These are phyloP conservation scores for Prietella phreatophila DNA, from an alignment of 2,113 vertebrate species.

Conservation along the genomic window DNA sequence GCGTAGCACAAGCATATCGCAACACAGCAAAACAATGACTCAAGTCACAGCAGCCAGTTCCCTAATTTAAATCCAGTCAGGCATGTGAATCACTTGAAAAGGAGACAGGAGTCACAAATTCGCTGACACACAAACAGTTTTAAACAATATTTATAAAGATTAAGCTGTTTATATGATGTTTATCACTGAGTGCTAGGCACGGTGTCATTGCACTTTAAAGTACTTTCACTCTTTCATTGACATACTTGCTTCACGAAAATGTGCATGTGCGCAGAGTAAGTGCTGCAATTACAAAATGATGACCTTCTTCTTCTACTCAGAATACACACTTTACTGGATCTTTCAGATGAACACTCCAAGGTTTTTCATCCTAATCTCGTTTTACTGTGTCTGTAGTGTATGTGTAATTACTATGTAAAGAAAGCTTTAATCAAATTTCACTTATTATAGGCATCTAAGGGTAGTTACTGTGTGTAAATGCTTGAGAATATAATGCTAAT, in stretches of 20 bases:
- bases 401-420: not conserved
- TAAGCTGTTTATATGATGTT: slow-evolving; percentile 1
- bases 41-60: not conserved
- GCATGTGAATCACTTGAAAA: slow-evolving; percentile 2
- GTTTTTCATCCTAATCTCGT: not conserved
- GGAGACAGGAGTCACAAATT: not conserved
- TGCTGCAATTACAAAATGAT: slow-evolving; percentile 28
- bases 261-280: slow-evolving; percentile 7
- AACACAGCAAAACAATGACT: not conserved
- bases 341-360: slow-evolving; percentile 1
- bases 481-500: not conserved
- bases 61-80: slow-evolving; percentile 35
- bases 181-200: not conserved
- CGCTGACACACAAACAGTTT: not conserved
- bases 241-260: not conserved
- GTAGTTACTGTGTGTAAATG: not conserved
- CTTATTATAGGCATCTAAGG: not conserved
- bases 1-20: not conserved
- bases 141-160: slow-evolving; percentile 11
- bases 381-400: not conserved
- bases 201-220: slow-evolving; percentile 19
- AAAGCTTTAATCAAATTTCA: not conserved
- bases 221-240: slow-evolving; percentile 9
- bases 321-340: not conserved
- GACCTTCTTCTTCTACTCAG: not conserved